These are phyloP conservation scores for Drosophila tanythrix DNA, from an alignment of 2,888 invertebrate species.

Conservation along the genomic window DNA sequence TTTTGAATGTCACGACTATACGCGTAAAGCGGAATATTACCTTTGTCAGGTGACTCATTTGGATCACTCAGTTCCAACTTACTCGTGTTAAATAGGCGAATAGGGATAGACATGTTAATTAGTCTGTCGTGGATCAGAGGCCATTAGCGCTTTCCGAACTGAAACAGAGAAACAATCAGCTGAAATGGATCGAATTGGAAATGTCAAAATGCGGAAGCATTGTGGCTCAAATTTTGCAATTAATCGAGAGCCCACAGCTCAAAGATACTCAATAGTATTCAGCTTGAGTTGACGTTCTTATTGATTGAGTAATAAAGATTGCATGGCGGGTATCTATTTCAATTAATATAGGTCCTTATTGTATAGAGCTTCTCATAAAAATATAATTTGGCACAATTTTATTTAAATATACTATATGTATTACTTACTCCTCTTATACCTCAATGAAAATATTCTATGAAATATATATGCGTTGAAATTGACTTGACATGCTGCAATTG, in stretches of 20 bases:
- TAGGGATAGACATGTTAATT: constrained; percentile 53
- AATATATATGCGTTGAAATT: too few relatives aligned
- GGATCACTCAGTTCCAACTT: neutral
- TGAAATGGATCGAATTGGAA: neutral
- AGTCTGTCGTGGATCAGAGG: constrained; percentile 11
- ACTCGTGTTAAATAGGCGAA: neutral
- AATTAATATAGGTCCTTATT: neutral
- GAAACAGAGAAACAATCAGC: constrained; percentile 3
- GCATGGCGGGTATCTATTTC: neutral
- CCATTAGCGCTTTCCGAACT: constrained; percentile 14
- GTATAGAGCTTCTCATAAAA: neutral
- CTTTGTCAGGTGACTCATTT: constrained; percentile 5
- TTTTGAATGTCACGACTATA: constrained; percentile 14
- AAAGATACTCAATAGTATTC: neutral
- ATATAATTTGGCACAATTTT: neutral
- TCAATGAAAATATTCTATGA: neutral
- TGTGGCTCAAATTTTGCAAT: constrained; percentile 1
- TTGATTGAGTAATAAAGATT: neutral
- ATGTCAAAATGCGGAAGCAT: constrained; percentile 22
- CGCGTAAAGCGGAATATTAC: neutral
- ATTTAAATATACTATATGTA: neutral
- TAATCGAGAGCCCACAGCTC: neutral
- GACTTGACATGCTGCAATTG: neutral
- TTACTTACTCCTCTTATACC: neutral
- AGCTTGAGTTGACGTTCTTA: neutral